A percentile compares a stretch with the other conserved stretches of the same genome.
phyloP scores from a whole-genome alignment of 1,140 invertebrate genomes.

The Coptotermes formosanus region DNA sequence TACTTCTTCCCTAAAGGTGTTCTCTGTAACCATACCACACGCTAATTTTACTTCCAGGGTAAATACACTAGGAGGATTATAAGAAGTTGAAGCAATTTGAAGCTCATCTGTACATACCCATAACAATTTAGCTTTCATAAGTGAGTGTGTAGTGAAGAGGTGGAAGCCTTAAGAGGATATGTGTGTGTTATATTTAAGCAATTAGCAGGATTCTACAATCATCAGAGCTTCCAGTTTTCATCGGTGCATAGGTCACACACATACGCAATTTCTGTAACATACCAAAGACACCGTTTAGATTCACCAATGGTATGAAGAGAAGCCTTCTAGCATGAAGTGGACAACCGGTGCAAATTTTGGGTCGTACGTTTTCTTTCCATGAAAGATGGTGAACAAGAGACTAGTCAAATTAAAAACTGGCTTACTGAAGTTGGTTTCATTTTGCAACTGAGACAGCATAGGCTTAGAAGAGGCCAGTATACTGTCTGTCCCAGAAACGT shows the following conservation, averaged over 20 bases:
- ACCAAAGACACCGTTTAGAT: slow-evolving; percentile 33
- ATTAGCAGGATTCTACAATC: slow-evolving; percentile 31
- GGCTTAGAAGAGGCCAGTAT: not conserved
- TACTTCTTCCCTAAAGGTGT: not conserved
- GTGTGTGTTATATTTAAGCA: slow-evolving; percentile 6
- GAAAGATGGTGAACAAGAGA: slow-evolving; percentile 24
- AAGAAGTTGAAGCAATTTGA: not conserved
- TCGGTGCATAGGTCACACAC: slow-evolving; percentile 20
- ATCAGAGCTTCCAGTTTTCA: slow-evolving; percentile 33
- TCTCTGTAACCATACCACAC: not conserved
- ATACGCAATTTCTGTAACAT: slow-evolving; percentile 27
- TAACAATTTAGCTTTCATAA: slow-evolving; percentile 24
- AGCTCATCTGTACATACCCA: slow-evolving; percentile 28
- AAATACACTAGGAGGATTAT: not conserved
- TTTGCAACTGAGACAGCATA: not conserved
- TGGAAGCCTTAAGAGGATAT: slow-evolving; percentile 25
- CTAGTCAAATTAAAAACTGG: slow-evolving; percentile 18
- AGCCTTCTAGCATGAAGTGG: not conserved
- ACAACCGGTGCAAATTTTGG: not conserved
- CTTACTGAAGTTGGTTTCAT: not conserved
- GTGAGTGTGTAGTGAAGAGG: slow-evolving; percentile 25
- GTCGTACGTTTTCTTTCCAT: slow-evolving; percentile 31
- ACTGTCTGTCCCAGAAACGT: not conserved
- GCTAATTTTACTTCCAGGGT: not conserved
- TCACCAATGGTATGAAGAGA: not conserved